Evolutionary conservation across 1,140 invertebrate genomes (phyloP), one percentile per base, ranked within the genome.

Genomic region (Orius insidiosus): DNA sequence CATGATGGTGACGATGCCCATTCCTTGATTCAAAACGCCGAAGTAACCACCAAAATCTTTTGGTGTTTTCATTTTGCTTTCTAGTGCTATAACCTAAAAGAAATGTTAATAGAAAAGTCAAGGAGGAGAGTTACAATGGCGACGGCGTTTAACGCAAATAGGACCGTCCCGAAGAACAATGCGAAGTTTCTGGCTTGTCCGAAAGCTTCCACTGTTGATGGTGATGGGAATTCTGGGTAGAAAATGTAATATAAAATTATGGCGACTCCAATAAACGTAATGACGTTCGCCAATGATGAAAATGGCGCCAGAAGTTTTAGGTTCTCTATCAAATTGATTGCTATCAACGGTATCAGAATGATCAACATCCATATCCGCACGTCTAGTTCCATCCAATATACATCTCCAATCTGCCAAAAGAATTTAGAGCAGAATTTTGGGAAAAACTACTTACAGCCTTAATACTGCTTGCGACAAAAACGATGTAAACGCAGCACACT

Each of bases 141-240:
- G 30, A 93, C 87, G 10, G 87, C 87, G 61, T 92, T 87, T 39
- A 92, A 66, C 0, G 88, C 83, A 65, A 89, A 94, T 3, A 94
- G 64, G 0, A 82, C 81, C 0, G 85, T 90, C 1, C 87, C 87
- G 60, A 93, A 85, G 54, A 79, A 88, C 0, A 86, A 65, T 0
- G 78, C 73, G 57, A 77, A 76, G 39, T 70, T 69, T 32, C 62
- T 58, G 0, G 67, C 46, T 0, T 66, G 59, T 1, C 71, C 75
- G 52, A 73, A 66, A 30, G 75, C 58, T 13, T 71, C 59, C 31
- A 72, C 62, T 1, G 73, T 68, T 8, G 59, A 63, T 1, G 73
- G 56, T 1, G 69, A 56, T 5, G 82, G 76, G 37, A 80, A 55
- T 16, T 69, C 67, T n/a, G n/a, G n/a, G 0, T 68, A 55, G n/a